Evolutionary conservation across 1,140 invertebrate species (phyloP).

Genomic region (Pissodes strobi): DNA sequence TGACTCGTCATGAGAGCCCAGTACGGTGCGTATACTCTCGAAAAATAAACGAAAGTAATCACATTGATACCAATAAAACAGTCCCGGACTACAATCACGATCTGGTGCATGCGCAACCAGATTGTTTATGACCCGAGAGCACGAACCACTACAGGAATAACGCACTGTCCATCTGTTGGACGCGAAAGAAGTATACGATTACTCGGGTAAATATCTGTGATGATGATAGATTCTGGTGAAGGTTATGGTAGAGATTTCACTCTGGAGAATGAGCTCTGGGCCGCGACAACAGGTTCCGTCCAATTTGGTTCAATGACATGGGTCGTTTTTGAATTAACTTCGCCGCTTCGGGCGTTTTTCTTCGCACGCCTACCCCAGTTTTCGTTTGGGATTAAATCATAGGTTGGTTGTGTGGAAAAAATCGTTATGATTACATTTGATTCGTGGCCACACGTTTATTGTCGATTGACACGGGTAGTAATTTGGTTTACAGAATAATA

Average conservation of each 20-base stretch:
- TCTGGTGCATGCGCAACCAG: neutral
- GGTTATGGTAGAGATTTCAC: conserved; percentile 24
- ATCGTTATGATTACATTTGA: neutral
- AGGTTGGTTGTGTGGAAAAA: neutral
- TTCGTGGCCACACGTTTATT: neutral
- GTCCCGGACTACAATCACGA: conserved; percentile 24
- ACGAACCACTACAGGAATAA: conserved; percentile 3
- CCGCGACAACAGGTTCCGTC: conserved; percentile 28
- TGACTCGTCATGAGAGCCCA: neutral
- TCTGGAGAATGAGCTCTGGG: conserved; percentile 14
- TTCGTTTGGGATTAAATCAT: neutral
- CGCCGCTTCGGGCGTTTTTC: conserved; percentile 15
- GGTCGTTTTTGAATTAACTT: conserved; percentile 27
- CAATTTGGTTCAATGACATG: conserved; percentile 33
- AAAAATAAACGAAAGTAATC: conserved; percentile 15
- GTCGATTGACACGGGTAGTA: too few species aligned
- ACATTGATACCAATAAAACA: conserved; percentile 32
- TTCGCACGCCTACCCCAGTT: conserved; percentile 26
- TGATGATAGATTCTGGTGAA: conserved; percentile 30
- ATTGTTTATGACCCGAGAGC: neutral
- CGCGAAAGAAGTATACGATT: conserved; percentile 16
- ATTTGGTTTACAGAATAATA: too few species aligned
- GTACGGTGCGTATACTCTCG: conserved; percentile 1
- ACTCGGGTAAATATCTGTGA: conserved; percentile 30
- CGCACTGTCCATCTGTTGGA: conserved; percentile 3